Evolutionary conservation across 2,113 vertebrate genomes (phyloP).

Genomic region (Thinocorus orbignyianus): DNA sequence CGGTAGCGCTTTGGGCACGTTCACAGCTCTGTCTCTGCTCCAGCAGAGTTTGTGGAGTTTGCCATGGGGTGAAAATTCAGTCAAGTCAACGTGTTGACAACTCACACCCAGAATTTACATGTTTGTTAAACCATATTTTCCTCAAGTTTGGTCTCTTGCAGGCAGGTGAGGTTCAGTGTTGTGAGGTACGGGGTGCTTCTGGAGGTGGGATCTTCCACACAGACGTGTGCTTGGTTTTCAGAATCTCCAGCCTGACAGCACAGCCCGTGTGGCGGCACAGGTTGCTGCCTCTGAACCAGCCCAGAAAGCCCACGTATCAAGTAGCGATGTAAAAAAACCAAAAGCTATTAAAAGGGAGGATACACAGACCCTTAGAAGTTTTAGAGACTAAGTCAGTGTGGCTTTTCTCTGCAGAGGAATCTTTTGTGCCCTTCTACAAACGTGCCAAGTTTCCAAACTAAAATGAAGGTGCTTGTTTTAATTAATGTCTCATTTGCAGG

Average conservation of each 20-base stretch:
- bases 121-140: not conserved
- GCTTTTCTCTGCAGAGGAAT: not conserved
- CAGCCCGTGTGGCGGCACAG: not conserved
- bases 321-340: fast-evolving
- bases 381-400: fast-evolving
- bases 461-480: not conserved
- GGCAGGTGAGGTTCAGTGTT: fast-evolving
- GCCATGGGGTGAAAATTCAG: not conserved
- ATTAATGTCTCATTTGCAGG: not conserved
- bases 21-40: not conserved
- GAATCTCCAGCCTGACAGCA: not conserved
- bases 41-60: not conserved
- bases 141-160: not conserved
- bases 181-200: not conserved
- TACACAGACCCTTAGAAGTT: not conserved
- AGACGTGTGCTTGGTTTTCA: not conserved
- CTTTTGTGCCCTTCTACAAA: not conserved
- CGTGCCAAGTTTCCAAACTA: not conserved
- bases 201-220: not conserved
- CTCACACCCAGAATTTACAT: fast-evolving
- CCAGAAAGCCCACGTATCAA: not conserved
- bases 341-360: not conserved
- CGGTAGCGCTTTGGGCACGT: fast-evolving
- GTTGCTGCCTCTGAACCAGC: not conserved
- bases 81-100: not conserved